These are phyloP conservation scores for Clostera curtula DNA, from an alignment of 2,888 invertebrate species.

Conservation along the genomic window DNA sequence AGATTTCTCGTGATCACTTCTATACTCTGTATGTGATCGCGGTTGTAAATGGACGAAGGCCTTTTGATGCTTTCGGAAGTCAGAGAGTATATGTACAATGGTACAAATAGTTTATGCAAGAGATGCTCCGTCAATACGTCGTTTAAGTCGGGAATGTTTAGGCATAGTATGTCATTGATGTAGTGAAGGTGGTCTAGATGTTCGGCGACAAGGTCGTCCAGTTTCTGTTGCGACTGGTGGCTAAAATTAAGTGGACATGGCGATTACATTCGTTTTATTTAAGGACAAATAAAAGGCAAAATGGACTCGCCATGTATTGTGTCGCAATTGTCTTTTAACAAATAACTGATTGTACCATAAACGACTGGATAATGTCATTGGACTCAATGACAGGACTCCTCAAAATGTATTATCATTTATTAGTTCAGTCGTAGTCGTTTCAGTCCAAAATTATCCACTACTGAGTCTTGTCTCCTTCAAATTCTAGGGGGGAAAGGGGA, in stretches of 20 bases:
- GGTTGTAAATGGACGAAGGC: conserved; percentile 52
- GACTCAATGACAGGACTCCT: no score
- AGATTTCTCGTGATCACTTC: conserved; percentile 78
- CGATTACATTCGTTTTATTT: no score
- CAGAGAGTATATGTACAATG: conserved; percentile 94
- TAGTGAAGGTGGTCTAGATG: conserved; percentile 98
- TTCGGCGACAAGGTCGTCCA: conserved; percentile 96
- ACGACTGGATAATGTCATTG: no score
- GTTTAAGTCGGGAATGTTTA: conserved; percentile 94
- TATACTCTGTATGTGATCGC: conserved; percentile 67
- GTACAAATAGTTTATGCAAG: conserved; percentile 92
- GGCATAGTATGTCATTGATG: conserved; percentile 94
- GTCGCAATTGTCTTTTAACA: no score
- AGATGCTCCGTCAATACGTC: conserved; percentile 95
- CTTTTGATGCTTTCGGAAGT: conserved; percentile 60
- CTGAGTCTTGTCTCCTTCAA: no score
- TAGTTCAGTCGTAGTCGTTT: no score
- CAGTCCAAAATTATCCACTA: no score
- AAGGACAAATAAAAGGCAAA: not conserved
- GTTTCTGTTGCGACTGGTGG: conserved; percentile 91
- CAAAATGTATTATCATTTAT: no score
- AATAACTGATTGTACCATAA: no score
- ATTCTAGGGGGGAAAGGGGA: no score
- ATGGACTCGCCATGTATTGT: not conserved
- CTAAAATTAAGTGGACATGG: no score